Percentiles rank a stretch among this genome's conserved stretches.
These are phyloP conservation scores for Rattus rattus DNA, from an alignment of 2,113 vertebrate species.

Conservation along the genomic window DNA sequence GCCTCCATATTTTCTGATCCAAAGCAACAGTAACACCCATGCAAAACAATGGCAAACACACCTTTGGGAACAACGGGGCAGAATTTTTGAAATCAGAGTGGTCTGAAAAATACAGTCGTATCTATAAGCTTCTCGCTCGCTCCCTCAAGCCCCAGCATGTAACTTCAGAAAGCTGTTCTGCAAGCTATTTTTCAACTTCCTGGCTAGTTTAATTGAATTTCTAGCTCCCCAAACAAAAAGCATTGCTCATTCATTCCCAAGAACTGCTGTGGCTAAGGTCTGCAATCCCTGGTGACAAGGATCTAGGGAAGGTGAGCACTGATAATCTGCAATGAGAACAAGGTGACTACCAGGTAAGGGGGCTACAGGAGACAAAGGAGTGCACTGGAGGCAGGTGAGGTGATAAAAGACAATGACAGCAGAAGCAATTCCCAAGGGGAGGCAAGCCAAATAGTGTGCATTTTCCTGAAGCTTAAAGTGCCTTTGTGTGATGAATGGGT, in stretches of 20 bases:
- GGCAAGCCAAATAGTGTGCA: slow-evolving; percentile 76
- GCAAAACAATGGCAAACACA: neutral
- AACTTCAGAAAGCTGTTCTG: slow-evolving; percentile 23
- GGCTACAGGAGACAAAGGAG: slow-evolving; percentile 1
- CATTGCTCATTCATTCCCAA: neutral
- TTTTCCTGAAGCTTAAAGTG: slow-evolving; percentile 81
- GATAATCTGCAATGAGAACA: neutral
- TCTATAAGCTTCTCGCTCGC: neutral
- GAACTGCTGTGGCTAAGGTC: neutral
- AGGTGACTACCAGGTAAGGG: neutral
- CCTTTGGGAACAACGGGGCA: slow-evolving; percentile 32
- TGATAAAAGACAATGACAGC: slow-evolving; percentile 37
- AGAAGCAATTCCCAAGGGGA: slow-evolving; percentile 73
- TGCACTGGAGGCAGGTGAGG: neutral
- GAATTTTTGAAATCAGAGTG: slow-evolving; percentile 50
- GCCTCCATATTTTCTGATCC: neutral
- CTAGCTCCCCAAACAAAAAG: slow-evolving; percentile 32
- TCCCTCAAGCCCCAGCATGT: neutral
- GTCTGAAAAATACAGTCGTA: neutral
- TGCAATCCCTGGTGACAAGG: neutral
- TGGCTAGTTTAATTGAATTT: slow-evolving; percentile 23
- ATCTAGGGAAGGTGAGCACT: neutral
- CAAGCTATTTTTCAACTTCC: neutral
- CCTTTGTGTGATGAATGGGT: slow-evolving; percentile 81
- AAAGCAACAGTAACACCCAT: neutral